Base-by-base conservation (phyloP, 2,113 vertebrate species). In the Amphilophus citrinellus region DNA sequence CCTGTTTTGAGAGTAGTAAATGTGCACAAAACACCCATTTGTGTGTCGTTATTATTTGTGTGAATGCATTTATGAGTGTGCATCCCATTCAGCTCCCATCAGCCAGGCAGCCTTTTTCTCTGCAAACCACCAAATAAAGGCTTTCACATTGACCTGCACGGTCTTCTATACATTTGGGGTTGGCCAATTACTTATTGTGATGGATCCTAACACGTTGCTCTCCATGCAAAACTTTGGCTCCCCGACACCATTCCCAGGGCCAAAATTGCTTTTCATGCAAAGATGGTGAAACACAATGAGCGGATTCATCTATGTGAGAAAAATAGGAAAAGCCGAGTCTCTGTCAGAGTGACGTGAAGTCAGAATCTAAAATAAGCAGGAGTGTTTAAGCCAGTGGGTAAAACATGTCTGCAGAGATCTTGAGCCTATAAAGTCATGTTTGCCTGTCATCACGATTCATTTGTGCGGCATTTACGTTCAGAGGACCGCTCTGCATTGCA, bases 391-490 rank as follows among this genome's bases (percentile, higher is more conserved):
- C 59, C 63, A 1, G 10, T 1, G 27, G 37, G 1, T 68, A 68
- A 78, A 79, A 59, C 47, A 15, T 10, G 17, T 17, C 75, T 50
- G 68, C 61, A 22, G 89, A 77, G 65, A 20, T 77, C 39, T 35
- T 53, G 79, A 73, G 65, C 56, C 56, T 47, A n/a, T 82, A 79
- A 81, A 84, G 66, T 83, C 73, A 88, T 79, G 62, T 81, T 71
- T 53, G 60, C 50, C 83, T 85, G 84, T 87, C 77, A 87, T 85
- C 76, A 77, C 82, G 86, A 88, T 83, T 78, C 79, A 91, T 89
- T 85, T 53, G 22, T 39, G 37, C 84, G 85, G 66, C 87, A 86
- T 89, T 89, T 81, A 61, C 30, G 22, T 80, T 75, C 50, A 77
- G 83, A 76, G 76, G n/a, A 27, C 22, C 7, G 30, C 15, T 77